These are phyloP conservation scores for Apaloderma vittatum DNA, from an alignment of 2,113 vertebrate genomes.

Conservation along the genomic window DNA sequence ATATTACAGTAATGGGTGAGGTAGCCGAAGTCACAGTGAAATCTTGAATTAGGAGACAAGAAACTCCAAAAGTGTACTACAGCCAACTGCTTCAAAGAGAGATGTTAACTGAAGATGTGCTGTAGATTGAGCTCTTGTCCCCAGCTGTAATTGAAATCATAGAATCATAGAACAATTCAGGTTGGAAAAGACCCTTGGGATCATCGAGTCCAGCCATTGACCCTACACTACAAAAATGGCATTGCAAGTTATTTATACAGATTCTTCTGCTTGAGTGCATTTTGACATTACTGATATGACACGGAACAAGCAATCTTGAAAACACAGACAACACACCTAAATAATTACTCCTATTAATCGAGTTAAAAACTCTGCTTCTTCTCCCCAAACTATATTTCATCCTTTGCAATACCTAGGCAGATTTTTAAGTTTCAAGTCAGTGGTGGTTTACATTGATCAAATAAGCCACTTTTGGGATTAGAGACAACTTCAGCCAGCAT, in stretches of 20 bases:
- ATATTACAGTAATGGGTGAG: slow-evolving; percentile 37
- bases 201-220: no score
- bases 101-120: neutral
- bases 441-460: neutral
- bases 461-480: slow-evolving; percentile 28
- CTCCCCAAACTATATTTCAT: neutral
- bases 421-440: neutral
- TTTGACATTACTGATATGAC: neutral
- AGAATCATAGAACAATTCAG: no score
- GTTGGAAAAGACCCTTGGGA: no score
- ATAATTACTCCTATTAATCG: neutral
- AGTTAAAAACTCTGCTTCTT: neutral
- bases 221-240: no score
- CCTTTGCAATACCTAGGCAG: neutral
- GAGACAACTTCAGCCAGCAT: neutral
- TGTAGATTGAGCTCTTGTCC: neutral
- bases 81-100: neutral
- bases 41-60: slow-evolving; percentile 1
- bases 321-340: neutral
- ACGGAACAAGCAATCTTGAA: neutral
- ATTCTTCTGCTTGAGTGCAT: neutral
- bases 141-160: neutral
- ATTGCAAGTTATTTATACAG: neutral
- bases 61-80: neutral
- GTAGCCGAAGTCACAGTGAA: slow-evolving; percentile 15